These are phyloP conservation scores for Idaea aversata DNA, from an alignment of 2,888 invertebrate species.

Conservation along the genomic window DNA sequence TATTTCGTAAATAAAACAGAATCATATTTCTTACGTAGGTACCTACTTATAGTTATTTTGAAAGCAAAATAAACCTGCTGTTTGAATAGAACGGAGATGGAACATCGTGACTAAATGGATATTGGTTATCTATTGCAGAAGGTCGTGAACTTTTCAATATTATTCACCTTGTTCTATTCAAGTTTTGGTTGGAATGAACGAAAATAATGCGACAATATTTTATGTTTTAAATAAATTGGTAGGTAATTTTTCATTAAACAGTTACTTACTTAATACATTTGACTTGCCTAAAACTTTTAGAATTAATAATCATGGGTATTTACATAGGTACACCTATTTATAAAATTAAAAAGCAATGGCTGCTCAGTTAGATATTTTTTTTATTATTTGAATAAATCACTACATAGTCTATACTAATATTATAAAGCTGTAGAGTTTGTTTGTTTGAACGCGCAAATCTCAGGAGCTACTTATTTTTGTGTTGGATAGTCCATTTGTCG, in stretches of 20 bases:
- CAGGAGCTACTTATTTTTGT: too few species aligned
- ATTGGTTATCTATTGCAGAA: slow-evolving; percentile 39
- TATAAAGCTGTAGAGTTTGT: too few species aligned
- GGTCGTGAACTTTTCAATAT: slow-evolving; percentile 62
- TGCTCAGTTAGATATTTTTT: too few species aligned
- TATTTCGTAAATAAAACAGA: slow-evolving; percentile 31
- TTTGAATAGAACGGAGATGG: slow-evolving; percentile 33
- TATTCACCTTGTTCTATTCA: slow-evolving; percentile 51
- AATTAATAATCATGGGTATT: too few species aligned
- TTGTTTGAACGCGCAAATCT: too few species aligned
- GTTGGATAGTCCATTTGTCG: too few species aligned
- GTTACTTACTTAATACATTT: slow-evolving; percentile 12
- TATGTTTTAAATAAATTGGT: not conserved
- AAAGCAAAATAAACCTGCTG: slow-evolving; percentile 28
- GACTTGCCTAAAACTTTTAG: too few species aligned
- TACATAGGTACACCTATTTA: too few species aligned
- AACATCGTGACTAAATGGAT: slow-evolving; percentile 47
- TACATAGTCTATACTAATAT: too few species aligned
- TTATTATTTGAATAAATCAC: too few species aligned
- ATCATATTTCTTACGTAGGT: slow-evolving; percentile 21
- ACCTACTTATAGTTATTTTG: slow-evolving; percentile 12
- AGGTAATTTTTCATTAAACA: not conserved
- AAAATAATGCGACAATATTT: not conserved
- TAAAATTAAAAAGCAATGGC: too few species aligned
- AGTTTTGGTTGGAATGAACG: slow-evolving; percentile 26